These are phyloP conservation scores for Alcedo quadribrachys DNA, from an alignment of 2,797 vertebrate genomes.

Conservation along the genomic window DNA sequence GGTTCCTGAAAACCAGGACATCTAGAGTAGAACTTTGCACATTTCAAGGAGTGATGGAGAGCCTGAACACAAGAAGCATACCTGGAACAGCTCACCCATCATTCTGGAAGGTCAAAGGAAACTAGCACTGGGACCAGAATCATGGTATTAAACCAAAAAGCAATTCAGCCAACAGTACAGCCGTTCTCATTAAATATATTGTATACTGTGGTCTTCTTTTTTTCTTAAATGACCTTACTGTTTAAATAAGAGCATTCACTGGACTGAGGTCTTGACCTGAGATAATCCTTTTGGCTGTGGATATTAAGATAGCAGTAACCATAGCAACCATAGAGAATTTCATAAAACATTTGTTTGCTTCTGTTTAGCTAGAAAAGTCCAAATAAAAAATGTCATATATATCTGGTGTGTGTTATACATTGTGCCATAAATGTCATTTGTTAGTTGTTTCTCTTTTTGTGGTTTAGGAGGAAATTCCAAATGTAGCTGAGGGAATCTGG, in stretches of 20 bases:
- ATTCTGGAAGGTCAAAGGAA: not conserved
- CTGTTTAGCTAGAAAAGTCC: constrained; percentile 66
- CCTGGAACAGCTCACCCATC: not conserved
- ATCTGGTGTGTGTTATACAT: constrained; percentile 73
- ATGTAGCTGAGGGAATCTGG: constrained; percentile 67
- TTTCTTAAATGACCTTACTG: not conserved
- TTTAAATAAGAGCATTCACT: constrained; percentile 35
- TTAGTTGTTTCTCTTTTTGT: constrained; percentile 75
- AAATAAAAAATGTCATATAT: constrained; percentile 72
- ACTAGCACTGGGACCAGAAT: not conserved
- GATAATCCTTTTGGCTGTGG: constrained; percentile 40
- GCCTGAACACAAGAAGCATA: not conserved
- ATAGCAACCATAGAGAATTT: constrained; percentile 64
- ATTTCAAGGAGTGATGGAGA: not conserved
- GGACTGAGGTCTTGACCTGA: constrained; percentile 14
- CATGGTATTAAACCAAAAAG: not conserved
- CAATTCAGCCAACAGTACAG: constrained; percentile 2
- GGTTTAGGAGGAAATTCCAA: constrained; percentile 73
- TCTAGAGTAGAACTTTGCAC: not conserved
- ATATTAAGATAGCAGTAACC: constrained; percentile 34
- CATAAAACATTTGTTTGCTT: constrained; percentile 69
- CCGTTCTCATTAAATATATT: constrained; percentile 26
- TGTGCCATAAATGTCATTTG: constrained; percentile 72
- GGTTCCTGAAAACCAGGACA: not conserved
- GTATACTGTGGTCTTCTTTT: not conserved